Conservation (phyloP, 2,113 vertebrate genomes). For the Serilophus lunatus region DNA sequence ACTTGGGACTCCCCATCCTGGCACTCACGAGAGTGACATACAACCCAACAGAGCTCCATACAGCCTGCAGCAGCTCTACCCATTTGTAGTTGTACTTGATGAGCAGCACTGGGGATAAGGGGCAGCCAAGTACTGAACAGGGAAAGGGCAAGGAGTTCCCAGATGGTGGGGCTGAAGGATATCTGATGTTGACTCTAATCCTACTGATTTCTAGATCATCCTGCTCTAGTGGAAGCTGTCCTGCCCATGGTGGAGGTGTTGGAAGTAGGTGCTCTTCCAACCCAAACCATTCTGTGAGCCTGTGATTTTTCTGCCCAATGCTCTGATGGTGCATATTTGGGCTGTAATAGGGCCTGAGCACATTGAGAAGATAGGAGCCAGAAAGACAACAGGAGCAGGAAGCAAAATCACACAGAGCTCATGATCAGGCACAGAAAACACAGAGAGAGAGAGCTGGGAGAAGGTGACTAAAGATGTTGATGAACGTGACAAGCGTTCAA, state of each 20-base stretch:
- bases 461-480: background rate
- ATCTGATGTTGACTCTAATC: background rate
- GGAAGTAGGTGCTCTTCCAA: background rate
- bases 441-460: background rate
- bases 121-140: background rate
- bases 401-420: background rate
- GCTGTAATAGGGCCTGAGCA: background rate
- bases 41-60: too few relatives aligned
- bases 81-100: background rate
- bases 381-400: background rate
- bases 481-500: background rate
- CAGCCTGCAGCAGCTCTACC: rapidly evolving
- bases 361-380: rapidly evolving
- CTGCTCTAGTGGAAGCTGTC: background rate
- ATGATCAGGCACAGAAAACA: rapidly evolving
- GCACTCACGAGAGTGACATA: rapidly evolving
- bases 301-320: rapidly evolving
- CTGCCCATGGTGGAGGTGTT: background rate
- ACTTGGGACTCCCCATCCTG: too few relatives aligned
- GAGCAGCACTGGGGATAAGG: background rate
- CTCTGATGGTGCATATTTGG: rapidly evolving
- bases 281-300: background rate
- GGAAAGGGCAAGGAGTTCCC: background rate
- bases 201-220: background rate
- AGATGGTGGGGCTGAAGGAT: background rate